Base-by-base conservation (phyloP, 2,113 vertebrate species). In the Laterallus jamaicensis region DNA sequence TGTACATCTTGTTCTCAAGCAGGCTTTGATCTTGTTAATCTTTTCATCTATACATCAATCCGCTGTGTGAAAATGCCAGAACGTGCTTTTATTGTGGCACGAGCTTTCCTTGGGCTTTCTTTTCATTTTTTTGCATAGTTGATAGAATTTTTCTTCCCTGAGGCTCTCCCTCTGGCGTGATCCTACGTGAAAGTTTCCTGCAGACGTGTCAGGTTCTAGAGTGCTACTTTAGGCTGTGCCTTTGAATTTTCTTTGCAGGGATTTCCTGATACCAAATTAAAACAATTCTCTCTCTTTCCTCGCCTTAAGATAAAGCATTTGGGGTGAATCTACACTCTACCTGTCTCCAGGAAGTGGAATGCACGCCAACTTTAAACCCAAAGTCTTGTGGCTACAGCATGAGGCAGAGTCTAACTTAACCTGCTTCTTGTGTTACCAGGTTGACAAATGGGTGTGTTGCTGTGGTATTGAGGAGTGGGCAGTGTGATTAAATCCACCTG, bases 21-120 rank as follows among this genome's bases (percentile, higher is more conserved):
- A 90, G 90, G 44, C 96, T 96, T 97, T 97, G 95, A 97, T 96
- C 92, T 93, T 86, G 55, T 85, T 94, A 90, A 86, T 94, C 95
- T 96, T 96, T 96, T 96, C 93, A 96, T 96, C 94, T 94, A 18
- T 88, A 40, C 69, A 42, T 96, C 92, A 96, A 7, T 93, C 86
- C 90, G 79, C 76, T 92, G 73, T 93, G 92, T 74, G 88, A 92
- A 94, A 88, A 88, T 88, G 71, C 64, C 92, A 71, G 88, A 86
- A 93, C 37, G 5, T 88, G 83, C 88, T 94, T 86, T 91, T 93
- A 44, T 84, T 95, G 82, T 68, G 75, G 76, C 42, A n/a, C 88
- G 35, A 37, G 26, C 31, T 89, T 96, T 93, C 86, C 89, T 76
- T 49, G 37, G 47, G 11, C 35, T 71, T 93, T 84, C 17, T 91